These are phyloP conservation scores for Temnothorax nylanderi DNA, from an alignment of 1,140 invertebrate genomes.

Conservation along the genomic window DNA sequence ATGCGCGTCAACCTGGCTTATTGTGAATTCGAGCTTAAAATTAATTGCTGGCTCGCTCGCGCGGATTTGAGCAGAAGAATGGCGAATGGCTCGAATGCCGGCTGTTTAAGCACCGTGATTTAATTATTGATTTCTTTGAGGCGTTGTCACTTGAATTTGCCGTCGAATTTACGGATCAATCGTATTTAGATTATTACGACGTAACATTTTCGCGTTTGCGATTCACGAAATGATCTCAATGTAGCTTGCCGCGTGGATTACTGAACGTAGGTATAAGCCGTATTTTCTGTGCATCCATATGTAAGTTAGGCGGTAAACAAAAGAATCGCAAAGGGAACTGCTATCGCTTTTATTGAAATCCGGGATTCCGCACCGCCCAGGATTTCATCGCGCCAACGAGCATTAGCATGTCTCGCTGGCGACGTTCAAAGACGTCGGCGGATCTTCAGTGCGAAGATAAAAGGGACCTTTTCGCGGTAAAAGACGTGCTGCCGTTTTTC, in stretches of 20 bases:
- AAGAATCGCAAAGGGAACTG: conserved; percentile 37
- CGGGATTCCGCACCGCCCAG: conserved; percentile 34
- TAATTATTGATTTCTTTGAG: conserved; percentile 40
- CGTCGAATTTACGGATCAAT: background rate
- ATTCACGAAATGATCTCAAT: conserved; percentile 9
- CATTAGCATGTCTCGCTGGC: conserved; percentile 55
- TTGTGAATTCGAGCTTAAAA: conserved; percentile 67
- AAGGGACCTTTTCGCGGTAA: conserved; percentile 38
- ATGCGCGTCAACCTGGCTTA: conserved; percentile 49
- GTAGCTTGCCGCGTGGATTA: background rate
- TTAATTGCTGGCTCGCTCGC: conserved; percentile 53
- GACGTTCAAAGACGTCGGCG: conserved; percentile 48
- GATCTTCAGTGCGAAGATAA: conserved; percentile 37
- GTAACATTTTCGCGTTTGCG: background rate
- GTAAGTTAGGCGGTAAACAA: conserved; percentile 38
- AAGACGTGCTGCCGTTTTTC: conserved; percentile 33
- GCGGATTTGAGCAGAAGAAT: conserved; percentile 45
- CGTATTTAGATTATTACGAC: background rate
- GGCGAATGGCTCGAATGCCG: background rate
- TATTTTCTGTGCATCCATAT: background rate
- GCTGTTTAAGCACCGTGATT: conserved; percentile 44
- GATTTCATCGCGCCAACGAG: conserved; percentile 51
- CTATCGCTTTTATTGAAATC: conserved; percentile 59
- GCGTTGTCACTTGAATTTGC: background rate
- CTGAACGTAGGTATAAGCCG: background rate